Conservation (phyloP, 2,113 vertebrate genomes). For the Ictidomys tridecemlineatus region DNA sequence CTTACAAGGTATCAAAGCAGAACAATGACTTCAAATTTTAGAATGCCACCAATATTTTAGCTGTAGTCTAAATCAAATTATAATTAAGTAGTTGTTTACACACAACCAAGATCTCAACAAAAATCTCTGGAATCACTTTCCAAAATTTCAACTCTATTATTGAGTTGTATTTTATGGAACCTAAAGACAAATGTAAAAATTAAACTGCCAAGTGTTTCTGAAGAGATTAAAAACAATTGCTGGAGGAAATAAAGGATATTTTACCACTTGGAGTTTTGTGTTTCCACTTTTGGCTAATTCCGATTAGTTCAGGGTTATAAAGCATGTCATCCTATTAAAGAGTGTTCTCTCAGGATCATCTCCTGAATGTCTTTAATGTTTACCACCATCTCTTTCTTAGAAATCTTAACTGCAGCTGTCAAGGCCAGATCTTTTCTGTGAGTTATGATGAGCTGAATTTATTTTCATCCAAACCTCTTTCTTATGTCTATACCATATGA, state of each 20-base stretch:
- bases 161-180: constrained; percentile 35
- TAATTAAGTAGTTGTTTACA: constrained; percentile 9
- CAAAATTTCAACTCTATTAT: not conserved
- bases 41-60: not conserved
- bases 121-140: not conserved
- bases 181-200: constrained; percentile 60
- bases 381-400: not conserved
- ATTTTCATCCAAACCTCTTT: constrained; percentile 22
- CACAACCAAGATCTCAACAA: constrained; percentile 38
- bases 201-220: constrained; percentile 54
- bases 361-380: not conserved
- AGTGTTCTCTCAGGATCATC: constrained; percentile 15
- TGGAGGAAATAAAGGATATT: constrained; percentile 55
- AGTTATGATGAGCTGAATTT: not conserved
- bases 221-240: constrained; percentile 65
- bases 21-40: not conserved
- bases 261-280: constrained; percentile 61
- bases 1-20: not conserved
- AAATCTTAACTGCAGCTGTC: constrained; percentile 32
- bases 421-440: not conserved
- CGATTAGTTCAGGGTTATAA: constrained; percentile 80
- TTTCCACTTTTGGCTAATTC: constrained; percentile 77
- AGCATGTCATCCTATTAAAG: constrained; percentile 73
- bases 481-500: not conserved
- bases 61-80: constrained; percentile 6